Percentiles rank a stretch among this genome's conserved stretches.
Conservation (phyloP, 2,113 vertebrate genomes). For the Helogale parvula region DNA sequence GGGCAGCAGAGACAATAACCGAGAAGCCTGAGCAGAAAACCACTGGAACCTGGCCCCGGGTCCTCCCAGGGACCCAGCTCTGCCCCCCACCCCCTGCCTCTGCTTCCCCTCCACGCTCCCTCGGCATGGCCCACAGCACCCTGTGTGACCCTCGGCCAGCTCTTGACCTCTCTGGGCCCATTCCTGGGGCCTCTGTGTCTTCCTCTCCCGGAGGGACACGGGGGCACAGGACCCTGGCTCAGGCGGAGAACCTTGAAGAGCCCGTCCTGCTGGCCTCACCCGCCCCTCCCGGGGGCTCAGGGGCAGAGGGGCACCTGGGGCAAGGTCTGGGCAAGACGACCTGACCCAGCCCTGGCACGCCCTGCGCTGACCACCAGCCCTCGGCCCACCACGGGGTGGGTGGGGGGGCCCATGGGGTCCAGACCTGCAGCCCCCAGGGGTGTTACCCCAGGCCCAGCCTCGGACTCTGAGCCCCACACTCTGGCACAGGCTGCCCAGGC, state of each 20-base stretch:
- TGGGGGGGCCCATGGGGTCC: background rate
- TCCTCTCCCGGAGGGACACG: background rate
- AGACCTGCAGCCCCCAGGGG: background rate
- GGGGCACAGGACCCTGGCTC: background rate
- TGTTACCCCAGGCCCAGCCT: background rate
- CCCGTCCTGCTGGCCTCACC: background rate
- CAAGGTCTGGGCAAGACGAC: background rate
- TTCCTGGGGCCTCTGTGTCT: background rate
- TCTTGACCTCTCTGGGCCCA: background rate
- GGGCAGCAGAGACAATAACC: too few relatives aligned
- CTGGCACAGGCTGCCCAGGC: background rate
- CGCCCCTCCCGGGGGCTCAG: accelerated
- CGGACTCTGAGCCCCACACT: background rate
- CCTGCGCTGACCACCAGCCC: background rate
- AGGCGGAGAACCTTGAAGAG: background rate
- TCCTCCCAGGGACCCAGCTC: background rate
- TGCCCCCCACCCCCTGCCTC: background rate
- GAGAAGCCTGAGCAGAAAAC: background rate
- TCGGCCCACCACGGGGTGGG: too few relatives aligned
- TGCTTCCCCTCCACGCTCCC: background rate
- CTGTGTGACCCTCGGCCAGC: background rate
- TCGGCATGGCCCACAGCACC: accelerated
- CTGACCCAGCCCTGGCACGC: accelerated
- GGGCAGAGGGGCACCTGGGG: background rate
- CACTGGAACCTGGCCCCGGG: background rate